These are phyloP conservation scores for Rhadina sibilatrix DNA, from an alignment of 2,113 vertebrate genomes.

Conservation along the genomic window DNA sequence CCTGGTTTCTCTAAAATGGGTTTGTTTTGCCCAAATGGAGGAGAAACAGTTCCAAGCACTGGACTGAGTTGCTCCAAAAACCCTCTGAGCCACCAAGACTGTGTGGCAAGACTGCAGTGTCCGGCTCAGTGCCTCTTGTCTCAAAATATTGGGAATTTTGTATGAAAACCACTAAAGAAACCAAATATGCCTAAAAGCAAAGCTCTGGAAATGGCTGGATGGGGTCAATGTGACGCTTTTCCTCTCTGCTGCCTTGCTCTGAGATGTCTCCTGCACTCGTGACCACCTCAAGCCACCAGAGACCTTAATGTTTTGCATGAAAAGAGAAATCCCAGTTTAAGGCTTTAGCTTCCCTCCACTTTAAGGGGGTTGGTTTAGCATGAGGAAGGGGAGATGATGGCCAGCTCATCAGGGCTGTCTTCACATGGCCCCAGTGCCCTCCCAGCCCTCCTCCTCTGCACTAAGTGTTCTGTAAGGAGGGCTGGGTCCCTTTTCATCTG, in stretches of 20 bases:
- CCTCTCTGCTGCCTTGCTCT: neutral
- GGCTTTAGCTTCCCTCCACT: neutral
- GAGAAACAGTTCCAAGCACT: neutral
- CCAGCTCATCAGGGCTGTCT: neutral
- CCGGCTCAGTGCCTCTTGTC: neutral
- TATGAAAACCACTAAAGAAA: neutral
- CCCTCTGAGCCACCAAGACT: neutral
- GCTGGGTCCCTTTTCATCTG: neutral
- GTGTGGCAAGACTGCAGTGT: accelerated
- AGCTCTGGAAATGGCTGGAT: neutral
- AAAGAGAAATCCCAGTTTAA: neutral
- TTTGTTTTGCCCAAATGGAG: neutral
- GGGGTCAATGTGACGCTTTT: neutral
- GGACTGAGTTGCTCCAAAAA: neutral
- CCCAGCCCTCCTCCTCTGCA: neutral
- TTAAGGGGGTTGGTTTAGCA: accelerated
- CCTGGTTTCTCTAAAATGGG: neutral
- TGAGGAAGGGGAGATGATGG: neutral
- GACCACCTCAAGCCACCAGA: neutral
- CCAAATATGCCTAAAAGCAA: neutral
- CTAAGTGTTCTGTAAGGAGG: neutral
- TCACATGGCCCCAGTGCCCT: neutral
- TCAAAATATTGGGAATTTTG: neutral
- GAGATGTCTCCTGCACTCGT: accelerated
- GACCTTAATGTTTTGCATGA: too few relatives aligned